Percentiles rank a stretch among this genome's conserved stretches.
phyloP scores from a whole-genome alignment of 1,140 invertebrate species.

The Drosophila kurseongensis region DNA sequence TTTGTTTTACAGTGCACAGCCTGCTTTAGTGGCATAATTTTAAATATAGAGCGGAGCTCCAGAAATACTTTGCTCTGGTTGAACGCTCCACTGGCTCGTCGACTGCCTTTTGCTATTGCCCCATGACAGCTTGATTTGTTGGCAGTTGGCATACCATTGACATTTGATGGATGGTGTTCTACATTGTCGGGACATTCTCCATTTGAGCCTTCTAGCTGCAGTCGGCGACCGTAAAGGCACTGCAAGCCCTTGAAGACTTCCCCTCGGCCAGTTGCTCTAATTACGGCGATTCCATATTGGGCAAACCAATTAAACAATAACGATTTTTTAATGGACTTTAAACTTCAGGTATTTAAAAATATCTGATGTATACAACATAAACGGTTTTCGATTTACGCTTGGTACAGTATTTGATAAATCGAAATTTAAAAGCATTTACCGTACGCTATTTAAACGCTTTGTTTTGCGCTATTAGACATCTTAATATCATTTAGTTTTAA shows the following conservation, averaged over 20 bases:
- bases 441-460: no score
- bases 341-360: no score
- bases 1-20: slow-evolving; percentile 9
- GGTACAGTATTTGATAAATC: no score
- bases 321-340: neutral
- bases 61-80: slow-evolving; percentile 75
- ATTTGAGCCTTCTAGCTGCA: slow-evolving; percentile 33
- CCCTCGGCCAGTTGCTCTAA: slow-evolving; percentile 48
- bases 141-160: slow-evolving; percentile 81
- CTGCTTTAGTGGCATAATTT: slow-evolving; percentile 75
- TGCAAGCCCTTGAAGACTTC: slow-evolving; percentile 11
- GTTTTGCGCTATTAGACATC: no score
- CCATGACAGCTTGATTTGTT: slow-evolving; percentile 81
- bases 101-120: slow-evolving; percentile 53
- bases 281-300: slow-evolving; percentile 31
- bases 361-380: no score
- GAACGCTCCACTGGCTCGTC: slow-evolving; percentile 63
- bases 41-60: slow-evolving; percentile 76
- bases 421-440: no score
- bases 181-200: slow-evolving; percentile 77
- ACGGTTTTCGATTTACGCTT: no score
- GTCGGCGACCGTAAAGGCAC: neutral
- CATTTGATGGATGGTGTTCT: slow-evolving; percentile 82
- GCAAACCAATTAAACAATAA: neutral
- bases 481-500: no score